Conservation (phyloP, 2,113 vertebrate species). For the Sarotherodon lohbergeri region DNA sequence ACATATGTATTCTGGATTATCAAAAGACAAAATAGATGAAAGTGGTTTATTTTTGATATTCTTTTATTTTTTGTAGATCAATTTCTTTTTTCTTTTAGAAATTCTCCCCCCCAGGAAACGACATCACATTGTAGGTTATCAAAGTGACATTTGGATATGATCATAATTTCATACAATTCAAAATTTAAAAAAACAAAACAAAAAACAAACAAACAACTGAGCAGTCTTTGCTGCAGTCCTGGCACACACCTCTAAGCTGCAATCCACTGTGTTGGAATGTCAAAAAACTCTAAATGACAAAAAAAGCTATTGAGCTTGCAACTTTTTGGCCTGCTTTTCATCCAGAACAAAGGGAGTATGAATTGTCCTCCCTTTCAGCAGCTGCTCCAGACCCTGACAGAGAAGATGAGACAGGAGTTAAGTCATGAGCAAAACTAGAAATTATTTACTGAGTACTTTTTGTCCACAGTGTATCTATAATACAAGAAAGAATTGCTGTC, state of each 20-base stretch:
- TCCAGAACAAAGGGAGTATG: constrained; percentile 78
- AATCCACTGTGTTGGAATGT: neutral
- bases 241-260: neutral
- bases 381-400: constrained; percentile 79
- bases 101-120: neutral
- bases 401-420: neutral
- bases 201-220: neutral
- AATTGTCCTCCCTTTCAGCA: constrained; percentile 74
- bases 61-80: neutral
- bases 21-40: neutral
- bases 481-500: neutral
- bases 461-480: neutral
- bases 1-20: neutral
- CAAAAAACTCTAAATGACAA: neutral
- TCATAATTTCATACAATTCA: neutral
- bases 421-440: neutral
- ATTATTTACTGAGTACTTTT: neutral
- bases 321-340: constrained; percentile 39
- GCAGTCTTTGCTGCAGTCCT: neutral
- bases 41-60: neutral
- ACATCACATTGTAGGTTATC: neutral
- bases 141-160: neutral
- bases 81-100: neutral
- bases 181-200: neutral
- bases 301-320: neutral